A percentile compares a stretch with the other conserved stretches of the same genome.
phyloP scores from a whole-genome alignment of 2,888 invertebrate species.

The Neoitamus cyanurus region DNA sequence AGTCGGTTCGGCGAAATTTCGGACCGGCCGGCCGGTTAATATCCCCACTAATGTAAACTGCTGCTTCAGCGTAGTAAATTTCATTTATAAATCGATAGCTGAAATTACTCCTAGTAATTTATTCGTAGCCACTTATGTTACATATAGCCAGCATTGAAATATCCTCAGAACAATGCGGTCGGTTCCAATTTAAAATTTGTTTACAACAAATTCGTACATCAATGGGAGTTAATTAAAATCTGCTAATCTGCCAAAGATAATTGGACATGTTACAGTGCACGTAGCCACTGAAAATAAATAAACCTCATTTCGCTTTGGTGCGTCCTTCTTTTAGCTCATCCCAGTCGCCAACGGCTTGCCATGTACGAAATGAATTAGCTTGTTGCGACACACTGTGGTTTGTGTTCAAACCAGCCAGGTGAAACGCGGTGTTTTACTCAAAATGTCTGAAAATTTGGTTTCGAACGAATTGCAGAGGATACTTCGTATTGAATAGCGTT shows the following conservation, averaged over 20 bases:
- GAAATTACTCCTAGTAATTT: not conserved
- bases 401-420: not conserved
- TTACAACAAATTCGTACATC: not conserved
- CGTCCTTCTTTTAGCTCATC: not conserved
- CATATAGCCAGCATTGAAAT: not conserved
- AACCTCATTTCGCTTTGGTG: not conserved
- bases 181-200: not conserved
- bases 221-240: slow-evolving; percentile 13
- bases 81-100: not conserved
- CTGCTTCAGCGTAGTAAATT: not conserved
- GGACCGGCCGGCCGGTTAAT: not conserved
- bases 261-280: not conserved
- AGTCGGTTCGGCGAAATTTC: not conserved
- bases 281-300: not conserved
- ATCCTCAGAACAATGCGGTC: not conserved
- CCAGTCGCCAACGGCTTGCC: not conserved
- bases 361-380: not conserved
- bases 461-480: too few relatives aligned
- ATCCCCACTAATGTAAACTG: not conserved
- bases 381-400: not conserved
- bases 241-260: not conserved
- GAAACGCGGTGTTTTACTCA: not conserved
- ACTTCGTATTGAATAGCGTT: too few relatives aligned
- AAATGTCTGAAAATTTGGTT: too few relatives aligned
- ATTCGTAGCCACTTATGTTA: not conserved